Evolutionary conservation across 2,113 vertebrate genomes (phyloP).

Genomic region (Bettongia penicillata): DNA sequence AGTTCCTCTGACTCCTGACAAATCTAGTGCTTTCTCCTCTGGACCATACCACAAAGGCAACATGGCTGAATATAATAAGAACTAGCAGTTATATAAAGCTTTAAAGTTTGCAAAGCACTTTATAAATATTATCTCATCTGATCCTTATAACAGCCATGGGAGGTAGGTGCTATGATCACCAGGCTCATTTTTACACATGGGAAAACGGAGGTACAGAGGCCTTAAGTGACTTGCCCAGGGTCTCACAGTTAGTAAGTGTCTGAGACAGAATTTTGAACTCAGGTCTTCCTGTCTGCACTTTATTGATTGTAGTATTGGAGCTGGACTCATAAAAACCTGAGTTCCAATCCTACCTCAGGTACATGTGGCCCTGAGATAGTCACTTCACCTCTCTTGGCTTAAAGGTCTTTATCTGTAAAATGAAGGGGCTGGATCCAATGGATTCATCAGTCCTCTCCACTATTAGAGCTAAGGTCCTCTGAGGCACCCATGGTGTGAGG

Average conservation of each 20-base stretch:
- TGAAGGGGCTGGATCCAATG: neutral
- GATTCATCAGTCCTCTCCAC: neutral
- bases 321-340: neutral
- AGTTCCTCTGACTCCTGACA: neutral
- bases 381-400: neutral
- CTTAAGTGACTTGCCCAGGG: neutral
- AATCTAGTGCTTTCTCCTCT: neutral
- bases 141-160: neutral
- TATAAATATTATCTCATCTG: neutral
- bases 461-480: neutral
- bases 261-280: neutral
- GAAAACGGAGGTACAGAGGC: neutral
- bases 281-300: neutral
- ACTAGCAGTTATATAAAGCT: neutral
- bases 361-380: neutral
- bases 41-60: neutral
- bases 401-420: neutral
- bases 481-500: neutral
- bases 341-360: neutral
- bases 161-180: neutral
- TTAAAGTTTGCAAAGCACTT: neutral
- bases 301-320: neutral
- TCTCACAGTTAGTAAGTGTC: neutral
- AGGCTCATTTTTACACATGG: neutral
- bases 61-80: neutral